phyloP scores from a whole-genome alignment of 2,888 invertebrate species.

The Napeogenes sylphis region DNA sequence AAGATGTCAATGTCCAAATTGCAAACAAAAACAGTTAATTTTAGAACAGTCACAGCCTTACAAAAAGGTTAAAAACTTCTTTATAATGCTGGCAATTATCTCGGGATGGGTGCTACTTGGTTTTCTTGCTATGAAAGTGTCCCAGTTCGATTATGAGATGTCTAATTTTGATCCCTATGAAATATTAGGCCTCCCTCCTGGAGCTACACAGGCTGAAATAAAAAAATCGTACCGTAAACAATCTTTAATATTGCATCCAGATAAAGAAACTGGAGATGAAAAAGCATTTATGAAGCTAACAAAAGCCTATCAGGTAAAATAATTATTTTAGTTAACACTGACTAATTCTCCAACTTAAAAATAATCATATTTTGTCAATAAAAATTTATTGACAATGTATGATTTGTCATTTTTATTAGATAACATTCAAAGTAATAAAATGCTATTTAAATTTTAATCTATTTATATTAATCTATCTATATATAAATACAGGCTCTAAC shows the following conservation, averaged over 20 bases:
- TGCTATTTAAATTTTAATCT: neutral
- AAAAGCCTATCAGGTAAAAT: constrained; percentile 89
- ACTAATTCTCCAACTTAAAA: too few species aligned
- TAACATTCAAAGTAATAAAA: too few species aligned
- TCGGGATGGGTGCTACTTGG: constrained; percentile 89
- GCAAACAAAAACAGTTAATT: constrained; percentile 88
- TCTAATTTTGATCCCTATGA: constrained; percentile 99
- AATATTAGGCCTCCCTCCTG: constrained; percentile 92
- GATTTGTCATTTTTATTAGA: too few species aligned
- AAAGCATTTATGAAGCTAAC: constrained; percentile 98
- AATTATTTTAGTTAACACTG: too few species aligned
- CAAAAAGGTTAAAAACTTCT: constrained; percentile 87
- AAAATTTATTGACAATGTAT: too few species aligned
- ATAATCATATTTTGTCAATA: too few species aligned
- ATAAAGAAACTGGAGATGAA: constrained; percentile 97
- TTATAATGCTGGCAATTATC: constrained; percentile 87
- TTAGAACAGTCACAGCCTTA: constrained; percentile 93
- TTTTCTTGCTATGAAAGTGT: constrained; percentile 92
- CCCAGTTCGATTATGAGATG: constrained; percentile 98
- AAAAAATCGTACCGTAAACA: constrained; percentile 97
- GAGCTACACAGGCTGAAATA: constrained; percentile 91
- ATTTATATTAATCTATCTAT: constrained; percentile 7
- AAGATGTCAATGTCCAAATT: constrained; percentile 93
- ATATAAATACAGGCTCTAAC: constrained; percentile 85
- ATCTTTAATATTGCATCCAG: constrained; percentile 96